These are phyloP conservation scores for Aleiodes sp. DNA, from an alignment of 1,140 invertebrate genomes.

Conservation along the genomic window DNA sequence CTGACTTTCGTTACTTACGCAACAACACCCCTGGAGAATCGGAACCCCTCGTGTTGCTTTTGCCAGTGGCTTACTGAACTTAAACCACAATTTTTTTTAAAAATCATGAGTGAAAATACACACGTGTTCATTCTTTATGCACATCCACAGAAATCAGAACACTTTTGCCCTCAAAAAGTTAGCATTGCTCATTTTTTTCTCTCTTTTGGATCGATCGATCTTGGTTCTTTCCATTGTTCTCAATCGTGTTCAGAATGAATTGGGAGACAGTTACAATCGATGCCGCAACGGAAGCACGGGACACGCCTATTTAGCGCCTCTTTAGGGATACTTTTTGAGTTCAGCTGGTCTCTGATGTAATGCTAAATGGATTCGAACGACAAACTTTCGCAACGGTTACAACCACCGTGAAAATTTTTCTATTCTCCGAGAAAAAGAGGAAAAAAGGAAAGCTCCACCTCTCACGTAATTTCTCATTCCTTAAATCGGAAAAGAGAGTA, in stretches of 20 bases:
- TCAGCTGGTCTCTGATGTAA: conserved; percentile 1
- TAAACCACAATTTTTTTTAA: neutral
- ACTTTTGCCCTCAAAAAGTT: no score
- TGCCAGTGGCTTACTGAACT: neutral
- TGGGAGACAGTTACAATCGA: conserved; percentile 1
- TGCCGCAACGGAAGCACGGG: conserved; percentile 25
- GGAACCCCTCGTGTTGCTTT: neutral
- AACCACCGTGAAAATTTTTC: neutral
- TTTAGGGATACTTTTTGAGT: conserved; percentile 1
- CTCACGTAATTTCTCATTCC: neutral
- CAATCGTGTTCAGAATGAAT: conserved; percentile 5
- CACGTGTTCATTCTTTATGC: no score
- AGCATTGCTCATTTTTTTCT: no score
- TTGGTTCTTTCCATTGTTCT: neutral
- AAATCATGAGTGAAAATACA: neutral
- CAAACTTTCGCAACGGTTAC: conserved; percentile 26
- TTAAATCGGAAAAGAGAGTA: no score
- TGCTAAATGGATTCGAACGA: conserved; percentile 30
- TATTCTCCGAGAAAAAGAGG: neutral
- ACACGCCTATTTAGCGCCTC: conserved; percentile 31
- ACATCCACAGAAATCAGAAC: no score
- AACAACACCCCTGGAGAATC: neutral
- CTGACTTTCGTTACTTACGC: neutral
- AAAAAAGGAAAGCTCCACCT: neutral
- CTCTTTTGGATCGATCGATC: conserved; percentile 21